Percentiles rank a stretch among this genome's conserved stretches.
phyloP scores from a whole-genome alignment of 35 echinoderm and acorn worm species.

The Apostichopus californicus region DNA sequence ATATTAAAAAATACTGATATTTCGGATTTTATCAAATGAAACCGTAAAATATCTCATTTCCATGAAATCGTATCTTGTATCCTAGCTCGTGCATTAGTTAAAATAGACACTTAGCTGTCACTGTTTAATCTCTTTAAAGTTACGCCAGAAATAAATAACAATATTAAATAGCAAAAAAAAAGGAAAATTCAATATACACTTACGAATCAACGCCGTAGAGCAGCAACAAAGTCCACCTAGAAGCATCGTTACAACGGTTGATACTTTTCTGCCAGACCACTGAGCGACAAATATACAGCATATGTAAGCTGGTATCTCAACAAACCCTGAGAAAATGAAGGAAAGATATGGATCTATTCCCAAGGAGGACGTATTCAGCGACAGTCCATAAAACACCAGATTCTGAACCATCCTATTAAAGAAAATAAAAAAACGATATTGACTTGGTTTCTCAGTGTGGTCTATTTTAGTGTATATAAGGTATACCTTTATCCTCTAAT shows the following conservation, averaged over 20 bases:
- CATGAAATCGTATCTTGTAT: no score
- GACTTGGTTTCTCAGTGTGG: no score
- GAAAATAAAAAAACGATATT: not conserved
- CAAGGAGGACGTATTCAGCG: not conserved
- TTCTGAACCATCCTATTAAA: not conserved
- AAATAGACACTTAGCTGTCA: no score
- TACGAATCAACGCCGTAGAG: not conserved
- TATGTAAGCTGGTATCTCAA: conserved; percentile 20
- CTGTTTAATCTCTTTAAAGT: no score
- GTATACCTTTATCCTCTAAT: no score
- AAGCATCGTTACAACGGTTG: not conserved
- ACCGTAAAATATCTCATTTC: no score
- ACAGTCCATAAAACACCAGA: conserved; percentile 10
- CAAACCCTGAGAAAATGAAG: not conserved
- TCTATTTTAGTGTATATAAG: no score
- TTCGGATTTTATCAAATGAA: no score
- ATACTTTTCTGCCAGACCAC: not conserved
- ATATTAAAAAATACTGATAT: no score
- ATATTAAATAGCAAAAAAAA: no score
- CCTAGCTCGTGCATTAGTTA: no score
- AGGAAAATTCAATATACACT: not conserved
- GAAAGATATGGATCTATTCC: conserved; percentile 2
- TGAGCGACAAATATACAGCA: not conserved
- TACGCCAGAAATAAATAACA: no score
- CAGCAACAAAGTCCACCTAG: conserved; percentile 11